Evolutionary conservation across 2,113 vertebrate species (phyloP), one percentile per base, ranked within the genome.

Genomic region (Ammodytes dubius): DNA sequence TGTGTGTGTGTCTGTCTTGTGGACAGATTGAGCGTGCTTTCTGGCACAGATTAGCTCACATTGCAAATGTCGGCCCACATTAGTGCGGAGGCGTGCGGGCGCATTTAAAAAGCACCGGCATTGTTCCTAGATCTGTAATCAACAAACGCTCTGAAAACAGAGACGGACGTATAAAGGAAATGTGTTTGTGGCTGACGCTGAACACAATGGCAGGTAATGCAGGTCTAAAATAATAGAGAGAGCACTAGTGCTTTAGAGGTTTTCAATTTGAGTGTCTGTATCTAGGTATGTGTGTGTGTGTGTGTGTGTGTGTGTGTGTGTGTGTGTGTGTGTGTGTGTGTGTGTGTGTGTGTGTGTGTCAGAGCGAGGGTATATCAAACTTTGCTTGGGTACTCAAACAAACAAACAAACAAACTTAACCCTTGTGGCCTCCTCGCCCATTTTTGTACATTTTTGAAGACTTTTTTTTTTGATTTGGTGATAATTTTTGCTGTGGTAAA

Each of bases 41-140:
- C 80, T 74, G 68, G 49, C 70, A 64, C 50, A 2, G 45, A n/a
- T 54, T 10, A 39, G 63, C n/a, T 81, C 66, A n/a, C n/a, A n/a
- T 35, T 43, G 49, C 46, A 40, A 68, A 81, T 64, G 81, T 9
- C 70, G 64, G 72, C 37, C 78, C 67, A 66, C 78, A 83, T 85
- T 69, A 81, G 46, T 61, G 82, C 79, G 6, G 82, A 87, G 85
- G 69, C 69, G 77, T 71, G 85, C 37, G 65, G 2, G 39, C 17
- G 76, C 84, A 75, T 82, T 78, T 78, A 19, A 75, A 27, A 86
- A 85, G 69, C 39, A 0, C 40, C 37, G 47, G 70, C 74, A 50
- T 67, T 84, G 69, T 83, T 64, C 70, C 58, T 60, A 19, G 27
- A 19, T 59, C 47, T 72, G 65, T 4, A 60, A 74, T 61, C 66